Evolutionary conservation across 2,797 vertebrate genomes (phyloP).

Genomic region (Megaceryle alcyon): DNA sequence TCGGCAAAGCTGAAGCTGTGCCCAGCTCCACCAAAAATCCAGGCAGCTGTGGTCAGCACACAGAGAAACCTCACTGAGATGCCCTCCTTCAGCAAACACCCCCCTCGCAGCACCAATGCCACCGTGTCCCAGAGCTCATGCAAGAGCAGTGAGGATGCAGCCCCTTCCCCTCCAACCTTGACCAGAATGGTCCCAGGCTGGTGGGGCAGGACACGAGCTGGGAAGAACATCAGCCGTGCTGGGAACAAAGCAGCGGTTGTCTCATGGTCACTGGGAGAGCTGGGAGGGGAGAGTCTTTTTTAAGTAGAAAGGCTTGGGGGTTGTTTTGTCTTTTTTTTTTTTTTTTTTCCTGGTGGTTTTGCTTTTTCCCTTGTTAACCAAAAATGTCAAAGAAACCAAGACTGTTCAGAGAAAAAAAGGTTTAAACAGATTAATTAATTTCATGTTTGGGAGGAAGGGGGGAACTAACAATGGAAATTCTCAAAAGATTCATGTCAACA

Average conservation of each 20-base stretch:
- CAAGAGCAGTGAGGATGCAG: not conserved
- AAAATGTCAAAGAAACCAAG: conserved; percentile 23
- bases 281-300: not conserved
- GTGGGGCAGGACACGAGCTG: not conserved
- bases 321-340: not conserved
- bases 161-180: not conserved
- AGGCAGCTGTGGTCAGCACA: not conserved
- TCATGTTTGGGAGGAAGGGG: not conserved
- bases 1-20: not conserved
- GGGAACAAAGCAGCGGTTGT: conserved; percentile 41
- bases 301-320: not conserved
- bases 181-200: not conserved
- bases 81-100: not conserved
- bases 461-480: conserved; percentile 43
- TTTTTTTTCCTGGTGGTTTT: not conserved
- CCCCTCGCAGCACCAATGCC: not conserved
- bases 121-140: fast-evolving
- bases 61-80: not conserved
- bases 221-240: not conserved
- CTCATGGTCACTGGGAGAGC: not conserved
- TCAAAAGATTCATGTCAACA: not conserved
- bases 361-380: not conserved
- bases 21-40: not conserved
- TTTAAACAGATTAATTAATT: not conserved
- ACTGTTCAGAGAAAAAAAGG: conserved; percentile 39